Percentiles rank a stretch among this genome's conserved stretches.
Evolutionary conservation across 2,113 vertebrate genomes (phyloP).

Genomic region (Barbus barbus): DNA sequence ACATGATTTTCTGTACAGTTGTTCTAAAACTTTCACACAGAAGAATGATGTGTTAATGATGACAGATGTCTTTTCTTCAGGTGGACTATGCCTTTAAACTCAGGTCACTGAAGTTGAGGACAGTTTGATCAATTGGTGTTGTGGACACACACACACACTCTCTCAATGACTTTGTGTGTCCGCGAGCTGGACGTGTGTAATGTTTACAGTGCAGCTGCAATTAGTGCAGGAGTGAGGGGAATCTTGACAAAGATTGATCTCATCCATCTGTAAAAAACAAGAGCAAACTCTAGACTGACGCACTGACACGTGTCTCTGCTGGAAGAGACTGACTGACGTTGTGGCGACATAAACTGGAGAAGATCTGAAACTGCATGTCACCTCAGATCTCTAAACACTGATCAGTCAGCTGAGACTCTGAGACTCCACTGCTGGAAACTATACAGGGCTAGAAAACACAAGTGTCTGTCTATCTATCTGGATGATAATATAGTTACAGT

Average conservation of each 20-base stretch:
- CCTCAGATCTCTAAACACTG: neutral
- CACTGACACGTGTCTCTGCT: neutral
- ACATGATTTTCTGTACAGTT: neutral
- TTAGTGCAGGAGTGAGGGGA: neutral
- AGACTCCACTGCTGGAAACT: no score
- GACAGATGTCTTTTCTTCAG: neutral
- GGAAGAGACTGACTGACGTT: neutral
- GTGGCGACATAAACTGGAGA: neutral
- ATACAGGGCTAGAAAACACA: neutral
- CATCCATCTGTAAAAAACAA: neutral
- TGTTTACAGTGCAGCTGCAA: neutral
- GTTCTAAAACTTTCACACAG: neutral
- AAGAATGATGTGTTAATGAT: neutral
- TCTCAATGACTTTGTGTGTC: neutral
- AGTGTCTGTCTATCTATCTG: neutral
- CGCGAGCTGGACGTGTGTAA: neutral
- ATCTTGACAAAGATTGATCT: slow-evolving; percentile 5
- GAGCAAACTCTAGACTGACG: neutral
- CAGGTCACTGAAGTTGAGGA: neutral
- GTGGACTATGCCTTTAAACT: neutral
- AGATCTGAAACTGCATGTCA: neutral
- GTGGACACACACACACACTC: neutral
- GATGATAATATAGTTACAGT: no score
- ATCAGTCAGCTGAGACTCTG: neutral
- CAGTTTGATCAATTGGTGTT: neutral